Conservation (phyloP, 2,888 invertebrate genomes). For the Plagiodera versicolora region DNA sequence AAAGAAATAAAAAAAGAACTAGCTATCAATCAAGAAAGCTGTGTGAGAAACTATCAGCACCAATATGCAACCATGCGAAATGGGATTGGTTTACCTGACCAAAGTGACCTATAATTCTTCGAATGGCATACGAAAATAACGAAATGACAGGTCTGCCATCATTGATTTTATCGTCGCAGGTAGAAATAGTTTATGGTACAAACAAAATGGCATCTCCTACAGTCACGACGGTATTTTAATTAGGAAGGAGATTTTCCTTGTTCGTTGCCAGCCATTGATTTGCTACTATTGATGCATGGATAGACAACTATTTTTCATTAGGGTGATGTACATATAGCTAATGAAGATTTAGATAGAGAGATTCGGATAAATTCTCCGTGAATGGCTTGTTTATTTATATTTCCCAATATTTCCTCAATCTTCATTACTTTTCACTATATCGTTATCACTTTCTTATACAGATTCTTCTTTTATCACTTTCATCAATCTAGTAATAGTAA, state of each 20-base stretch:
- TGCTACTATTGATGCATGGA: too few relatives aligned
- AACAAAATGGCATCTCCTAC: slow-evolving; percentile 13
- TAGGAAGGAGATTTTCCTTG: slow-evolving; percentile 10
- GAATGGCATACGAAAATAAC: not conserved
- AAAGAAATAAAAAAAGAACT: not conserved
- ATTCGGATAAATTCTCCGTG: too few relatives aligned
- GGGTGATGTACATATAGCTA: too few relatives aligned
- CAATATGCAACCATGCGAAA: not conserved
- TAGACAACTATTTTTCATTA: too few relatives aligned
- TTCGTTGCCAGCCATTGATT: not conserved
- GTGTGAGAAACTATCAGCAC: not conserved
- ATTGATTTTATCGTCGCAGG: slow-evolving; percentile 6
- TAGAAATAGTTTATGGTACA: slow-evolving; percentile 10
- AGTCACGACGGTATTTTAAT: slow-evolving; percentile 10
- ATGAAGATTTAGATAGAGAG: too few relatives aligned
- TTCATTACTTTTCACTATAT: too few relatives aligned
- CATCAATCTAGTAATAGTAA: too few relatives aligned
- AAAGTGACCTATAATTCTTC: not conserved
- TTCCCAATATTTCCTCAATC: too few relatives aligned
- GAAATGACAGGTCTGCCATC: slow-evolving; percentile 5
- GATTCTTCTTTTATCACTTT: too few relatives aligned
- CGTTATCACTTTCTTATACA: too few relatives aligned
- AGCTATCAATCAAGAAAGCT: too few relatives aligned
- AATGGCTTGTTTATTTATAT: too few relatives aligned
- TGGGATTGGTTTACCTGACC: not conserved